phyloP scores from a whole-genome alignment of 2,888 invertebrate species.

The Apodemia duryi region DNA sequence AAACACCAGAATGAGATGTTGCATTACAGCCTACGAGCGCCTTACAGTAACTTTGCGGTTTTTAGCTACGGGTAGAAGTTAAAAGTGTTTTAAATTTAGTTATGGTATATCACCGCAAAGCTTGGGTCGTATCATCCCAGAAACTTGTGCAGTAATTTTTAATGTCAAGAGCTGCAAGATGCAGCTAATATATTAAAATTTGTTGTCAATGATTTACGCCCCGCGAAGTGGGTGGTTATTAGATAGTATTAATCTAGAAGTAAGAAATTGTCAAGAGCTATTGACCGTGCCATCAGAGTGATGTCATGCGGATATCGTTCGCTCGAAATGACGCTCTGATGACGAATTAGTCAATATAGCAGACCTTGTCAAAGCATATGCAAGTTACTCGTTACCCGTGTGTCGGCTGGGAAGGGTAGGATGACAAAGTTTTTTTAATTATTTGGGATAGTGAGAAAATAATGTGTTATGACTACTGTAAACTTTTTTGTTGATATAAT shows the following conservation, averaged over 20 bases:
- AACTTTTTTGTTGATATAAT: too few species aligned
- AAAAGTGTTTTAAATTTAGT: conserved; percentile 13
- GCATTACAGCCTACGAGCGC: conserved; percentile 11
- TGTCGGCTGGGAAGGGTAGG: neutral
- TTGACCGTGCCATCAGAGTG: neutral
- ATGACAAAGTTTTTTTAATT: neutral
- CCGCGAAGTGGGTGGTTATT: too few species aligned
- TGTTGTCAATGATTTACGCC: too few species aligned
- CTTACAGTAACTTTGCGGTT: conserved; percentile 15
- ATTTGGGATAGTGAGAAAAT: neutral
- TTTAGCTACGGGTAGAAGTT: conserved; percentile 14
- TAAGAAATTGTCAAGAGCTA: neutral
- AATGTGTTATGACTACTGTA: too few species aligned
- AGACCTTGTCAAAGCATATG: neutral
- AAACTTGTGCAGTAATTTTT: neutral
- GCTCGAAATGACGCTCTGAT: conserved; percentile 1
- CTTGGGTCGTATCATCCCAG: conserved; percentile 2
- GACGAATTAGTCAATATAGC: conserved; percentile 6
- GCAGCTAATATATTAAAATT: too few species aligned
- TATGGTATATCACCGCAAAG: conserved; percentile 15
- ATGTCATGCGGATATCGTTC: neutral
- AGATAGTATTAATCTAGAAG: too few species aligned
- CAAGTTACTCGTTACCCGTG: neutral
- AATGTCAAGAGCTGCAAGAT: too few species aligned
- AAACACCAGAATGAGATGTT: conserved; percentile 13